Evolutionary conservation across 1,140 invertebrate species (phyloP), one percentile per base, ranked within the genome.

Genomic region (Tribolium madens): DNA sequence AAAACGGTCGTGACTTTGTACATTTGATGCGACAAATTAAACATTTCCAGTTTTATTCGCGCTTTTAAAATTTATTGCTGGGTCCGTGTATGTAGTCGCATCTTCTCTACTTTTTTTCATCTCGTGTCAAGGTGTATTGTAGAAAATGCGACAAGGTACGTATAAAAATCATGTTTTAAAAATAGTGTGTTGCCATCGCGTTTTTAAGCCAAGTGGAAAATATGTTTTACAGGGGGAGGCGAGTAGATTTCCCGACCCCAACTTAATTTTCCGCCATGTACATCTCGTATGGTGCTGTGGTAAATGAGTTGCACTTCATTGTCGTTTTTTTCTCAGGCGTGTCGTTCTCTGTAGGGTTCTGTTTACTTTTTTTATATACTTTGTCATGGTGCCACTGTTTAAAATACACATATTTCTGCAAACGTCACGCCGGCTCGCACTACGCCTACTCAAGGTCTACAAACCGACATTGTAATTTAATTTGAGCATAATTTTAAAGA

Each of bases 221-320:
- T 76, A 76, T 78, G 77, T 76, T 76, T 75, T 70, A 69, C 69
- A 78, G 42, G 47, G 60, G 57, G 18, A 75, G 36, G 33, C 46
- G 48, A 72, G 31, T 73, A 64, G 15, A 76, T 78, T 78, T 69
- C 50, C 47, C 74, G 53, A 75, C 77, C 74, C 77, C 77, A 78
- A 78, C 69, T 76, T 78, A 78, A 78, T 78, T 78, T 78, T 78
- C 77, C 77, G 77, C 77, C 74, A 78, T 78, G 77, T 78, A 76
- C 70, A 75, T 78, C 74, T 76, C 31, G 52, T 48, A 53, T 42
- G 69, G 47, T 70, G 26, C 50, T 10, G 70, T 64, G 70, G 69
- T 76, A 76, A 78, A 78, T 78, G 77, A 76, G 77, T 78, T 78
- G 74, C 68, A 76, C 76, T 78, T 42, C 74, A 76, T 78, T 78